These are phyloP conservation scores for Oncorhynchus nerka DNA, from an alignment of 2,113 vertebrate genomes.

Conservation along the genomic window DNA sequence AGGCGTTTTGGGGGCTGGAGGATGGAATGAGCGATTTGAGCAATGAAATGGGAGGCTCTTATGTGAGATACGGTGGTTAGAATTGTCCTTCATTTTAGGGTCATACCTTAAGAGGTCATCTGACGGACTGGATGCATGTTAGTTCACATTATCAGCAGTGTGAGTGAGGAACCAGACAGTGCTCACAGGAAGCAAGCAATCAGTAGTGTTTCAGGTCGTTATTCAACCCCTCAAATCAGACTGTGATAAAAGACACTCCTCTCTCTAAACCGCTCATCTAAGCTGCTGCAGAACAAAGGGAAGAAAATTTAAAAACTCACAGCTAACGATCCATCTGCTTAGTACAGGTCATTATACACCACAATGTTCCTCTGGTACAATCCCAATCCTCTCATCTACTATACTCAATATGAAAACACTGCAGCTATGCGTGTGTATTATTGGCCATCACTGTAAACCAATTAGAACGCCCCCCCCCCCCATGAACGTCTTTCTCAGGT, in stretches of 20 bases:
- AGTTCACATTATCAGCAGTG: neutral
- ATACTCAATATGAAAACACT: neutral
- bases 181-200: neutral
- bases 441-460: too few relatives aligned
- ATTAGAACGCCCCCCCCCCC: too few relatives aligned
- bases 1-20: neutral
- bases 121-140: neutral
- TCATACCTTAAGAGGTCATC: too few relatives aligned
- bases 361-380: neutral
- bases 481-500: too few relatives aligned
- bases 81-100: too few relatives aligned
- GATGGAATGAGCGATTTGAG: too few relatives aligned
- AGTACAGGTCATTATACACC: conserved; percentile 31
- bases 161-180: neutral
- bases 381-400: neutral
- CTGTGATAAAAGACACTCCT: neutral
- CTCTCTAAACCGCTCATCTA: neutral
- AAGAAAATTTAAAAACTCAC: conserved; percentile 29
- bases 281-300: neutral
- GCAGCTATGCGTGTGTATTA: too few relatives aligned
- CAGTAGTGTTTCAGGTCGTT: neutral
- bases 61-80: too few relatives aligned
- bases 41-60: too few relatives aligned
- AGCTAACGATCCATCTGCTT: conserved; percentile 21
- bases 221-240: neutral